These are phyloP conservation scores for Hofmannophila pseudospretella DNA, from an alignment of 2,888 invertebrate genomes.

Conservation along the genomic window DNA sequence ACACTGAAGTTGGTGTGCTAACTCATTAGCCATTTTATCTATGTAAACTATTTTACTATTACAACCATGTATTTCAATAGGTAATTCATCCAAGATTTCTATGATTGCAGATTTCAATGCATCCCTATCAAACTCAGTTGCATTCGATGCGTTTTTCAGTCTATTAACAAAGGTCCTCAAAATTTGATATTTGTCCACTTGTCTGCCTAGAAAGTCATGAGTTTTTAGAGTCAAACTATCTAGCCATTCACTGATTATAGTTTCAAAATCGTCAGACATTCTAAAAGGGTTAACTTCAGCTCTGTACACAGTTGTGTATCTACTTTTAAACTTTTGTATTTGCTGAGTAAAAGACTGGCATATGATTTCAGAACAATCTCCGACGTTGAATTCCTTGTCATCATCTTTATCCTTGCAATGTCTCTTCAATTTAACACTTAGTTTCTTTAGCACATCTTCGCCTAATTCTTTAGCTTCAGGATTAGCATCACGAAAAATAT, in stretches of 20 bases:
- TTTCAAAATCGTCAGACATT: slow-evolving; percentile 18
- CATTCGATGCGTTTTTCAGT: slow-evolving; percentile 23
- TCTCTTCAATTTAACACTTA: slow-evolving; percentile 12
- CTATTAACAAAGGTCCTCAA: slow-evolving; percentile 20
- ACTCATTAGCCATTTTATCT: slow-evolving; percentile 28
- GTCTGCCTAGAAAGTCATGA: slow-evolving; percentile 18
- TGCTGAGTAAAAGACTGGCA: slow-evolving; percentile 5
- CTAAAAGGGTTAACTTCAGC: slow-evolving; percentile 15
- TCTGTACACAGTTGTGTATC: slow-evolving; percentile 10
- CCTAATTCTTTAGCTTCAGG: slow-evolving; percentile 13
- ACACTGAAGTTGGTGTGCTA: slow-evolving; percentile 25
- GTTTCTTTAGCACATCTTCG: slow-evolving; percentile 13
- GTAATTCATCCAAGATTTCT: slow-evolving; percentile 31
- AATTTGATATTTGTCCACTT: slow-evolving; percentile 22
- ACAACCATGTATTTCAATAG: slow-evolving; percentile 21
- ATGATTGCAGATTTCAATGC: slow-evolving; percentile 26
- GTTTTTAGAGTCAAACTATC: slow-evolving; percentile 27
- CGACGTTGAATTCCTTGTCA: slow-evolving; percentile 2
- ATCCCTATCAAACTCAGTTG: slow-evolving; percentile 17
- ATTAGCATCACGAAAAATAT: slow-evolving; percentile 19
- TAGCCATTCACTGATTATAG: slow-evolving; percentile 35
- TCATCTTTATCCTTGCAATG: slow-evolving; percentile 6
- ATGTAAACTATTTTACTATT: slow-evolving; percentile 27
- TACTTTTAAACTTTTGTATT: slow-evolving; percentile 1
- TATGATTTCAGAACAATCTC: not conserved